phyloP scores from a whole-genome alignment of 2,888 invertebrate species.

The Vesta saturnalis region DNA sequence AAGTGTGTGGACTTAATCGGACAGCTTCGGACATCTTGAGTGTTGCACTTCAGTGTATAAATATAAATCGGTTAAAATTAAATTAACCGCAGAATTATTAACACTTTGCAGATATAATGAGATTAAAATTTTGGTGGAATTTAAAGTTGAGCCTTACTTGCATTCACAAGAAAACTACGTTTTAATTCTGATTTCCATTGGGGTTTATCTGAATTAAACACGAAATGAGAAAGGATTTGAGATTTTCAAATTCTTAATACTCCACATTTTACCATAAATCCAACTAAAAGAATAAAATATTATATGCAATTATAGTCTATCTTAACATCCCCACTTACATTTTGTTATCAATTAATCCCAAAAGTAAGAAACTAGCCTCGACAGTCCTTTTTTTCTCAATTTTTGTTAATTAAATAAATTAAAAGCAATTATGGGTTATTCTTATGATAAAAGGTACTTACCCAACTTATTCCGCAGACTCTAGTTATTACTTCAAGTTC shows the following conservation, averaged over 20 bases:
- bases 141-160: constrained; percentile 27
- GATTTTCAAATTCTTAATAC: constrained; percentile 61
- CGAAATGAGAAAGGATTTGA: constrained; percentile 61
- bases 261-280: constrained; percentile 54
- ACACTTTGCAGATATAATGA: constrained; percentile 7
- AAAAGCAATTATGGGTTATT: neutral
- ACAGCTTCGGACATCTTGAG: too few species aligned
- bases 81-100: neutral
- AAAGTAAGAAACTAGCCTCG: neutral
- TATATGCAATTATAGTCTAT: constrained; percentile 8
- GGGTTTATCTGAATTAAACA: constrained; percentile 61
- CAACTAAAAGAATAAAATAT: constrained; percentile 53
- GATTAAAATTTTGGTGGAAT: constrained; percentile 34
- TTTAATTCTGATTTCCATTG: constrained; percentile 63
- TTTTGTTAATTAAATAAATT: neutral
- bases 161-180: constrained; percentile 59
- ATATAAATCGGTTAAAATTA: neutral
- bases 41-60: too few species aligned
- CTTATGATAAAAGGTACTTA: neutral
- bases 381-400: too few species aligned
- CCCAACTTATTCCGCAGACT: neutral
- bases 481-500: constrained; percentile 42
- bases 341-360: neutral
- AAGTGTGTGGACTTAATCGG: too few species aligned
- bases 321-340: neutral